Conservation (phyloP, 2,888 invertebrate species). For the Atethmia centrago region DNA sequence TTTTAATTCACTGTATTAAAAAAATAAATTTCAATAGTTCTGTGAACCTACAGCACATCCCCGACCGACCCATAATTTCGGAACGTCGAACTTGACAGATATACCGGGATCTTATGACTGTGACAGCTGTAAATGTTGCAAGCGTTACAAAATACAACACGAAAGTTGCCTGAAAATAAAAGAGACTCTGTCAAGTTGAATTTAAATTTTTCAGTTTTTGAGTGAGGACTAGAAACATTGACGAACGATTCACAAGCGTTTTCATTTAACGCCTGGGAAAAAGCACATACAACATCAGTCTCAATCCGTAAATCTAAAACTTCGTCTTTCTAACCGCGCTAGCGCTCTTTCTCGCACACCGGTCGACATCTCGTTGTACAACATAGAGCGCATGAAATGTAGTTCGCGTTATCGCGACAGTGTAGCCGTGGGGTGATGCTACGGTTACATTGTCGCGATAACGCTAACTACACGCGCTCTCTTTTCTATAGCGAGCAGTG, state of each 20-base stretch:
- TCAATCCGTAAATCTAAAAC: neutral
- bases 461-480: too few species aligned
- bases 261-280: neutral
- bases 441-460: too few species aligned
- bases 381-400: too few species aligned
- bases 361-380: too few species aligned
- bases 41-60: conserved; percentile 21
- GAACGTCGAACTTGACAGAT: conserved; percentile 29
- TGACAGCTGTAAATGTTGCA: conserved; percentile 42
- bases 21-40: conserved; percentile 29
- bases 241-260: too few species aligned
- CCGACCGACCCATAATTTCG: conserved; percentile 38
- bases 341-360: too few species aligned
- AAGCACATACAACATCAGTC: neutral
- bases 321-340: neutral
- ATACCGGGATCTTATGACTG: conserved; percentile 47
- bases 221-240: too few species aligned
- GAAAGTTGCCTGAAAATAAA: neutral
- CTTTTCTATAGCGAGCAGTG: too few species aligned
- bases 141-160: neutral
- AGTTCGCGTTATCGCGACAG: too few species aligned
- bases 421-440: too few species aligned
- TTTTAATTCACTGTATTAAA: conserved; percentile 31
- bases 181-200: neutral
- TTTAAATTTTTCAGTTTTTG: neutral